Base-by-base conservation (phyloP, 2,888 invertebrate genomes). In the Drosophila monieri region DNA sequence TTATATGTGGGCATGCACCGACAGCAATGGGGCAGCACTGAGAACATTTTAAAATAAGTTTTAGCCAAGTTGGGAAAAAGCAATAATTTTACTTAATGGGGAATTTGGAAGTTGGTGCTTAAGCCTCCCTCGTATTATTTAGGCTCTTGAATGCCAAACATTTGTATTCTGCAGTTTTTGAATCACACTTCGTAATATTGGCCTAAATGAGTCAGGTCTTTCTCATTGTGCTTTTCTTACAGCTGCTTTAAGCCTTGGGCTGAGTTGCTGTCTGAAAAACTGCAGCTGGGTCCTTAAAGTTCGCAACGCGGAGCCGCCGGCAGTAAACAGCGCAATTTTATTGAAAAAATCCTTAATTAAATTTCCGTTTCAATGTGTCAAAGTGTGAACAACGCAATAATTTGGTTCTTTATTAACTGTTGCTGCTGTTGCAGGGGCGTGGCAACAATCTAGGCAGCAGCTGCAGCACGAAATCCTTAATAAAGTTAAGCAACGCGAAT, bases 381-480 rank as follows among this genome's bases (percentile, higher is more conserved):
- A 88, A 83, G 88, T 89, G 88, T 81, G 89, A 89, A 88, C 85
- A 88, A 80, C 83, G 79, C 80, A 89, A 88, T 88, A 89, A 88
- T 78, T 81, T 87, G 80, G 79, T 76, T 85, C 73, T 88, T 86
- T 87, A 83, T 85, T 78, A 78, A 80, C 78, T 77, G 73, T 39
- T 56, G 71, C 73, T 57, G 70, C 30, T 59, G 78, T 37, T 43
- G 61, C 56, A 53, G 65, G 69, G 74, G 75, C 73, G 75, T 77
- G 74, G 59, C 41, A 77, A 44, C 68, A 80, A 78, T 84, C 84
- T 78, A 74, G 81, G 85, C 87, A 77, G 78, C 87, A 78, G 86
- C 85, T 80, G 73, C 71, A 59, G 72, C 83, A 71, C 71, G 85
- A 77, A 87, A 85, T 79, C 80, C 88, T 87, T 85, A 85, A 85